phyloP scores from a whole-genome alignment of 2,797 vertebrate species.

The Arrhamphus sclerolepis region DNA sequence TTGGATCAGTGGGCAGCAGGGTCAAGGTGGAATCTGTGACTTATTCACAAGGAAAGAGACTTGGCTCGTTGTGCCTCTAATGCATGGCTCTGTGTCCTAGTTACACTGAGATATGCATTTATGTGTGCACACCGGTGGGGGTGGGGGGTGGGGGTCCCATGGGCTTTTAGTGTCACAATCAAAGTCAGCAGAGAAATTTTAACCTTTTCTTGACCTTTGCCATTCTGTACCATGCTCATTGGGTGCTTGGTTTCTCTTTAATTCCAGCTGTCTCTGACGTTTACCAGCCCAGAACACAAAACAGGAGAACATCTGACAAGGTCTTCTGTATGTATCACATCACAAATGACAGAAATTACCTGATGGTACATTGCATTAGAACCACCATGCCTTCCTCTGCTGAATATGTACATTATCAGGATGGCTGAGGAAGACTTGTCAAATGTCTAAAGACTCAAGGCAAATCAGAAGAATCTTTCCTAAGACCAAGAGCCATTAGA shows the following conservation, averaged over 20 bases:
- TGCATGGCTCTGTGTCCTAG: constrained; percentile 40
- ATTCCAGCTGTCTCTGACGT: constrained; percentile 21
- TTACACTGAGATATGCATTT: constrained; percentile 25
- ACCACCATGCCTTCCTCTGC: constrained; percentile 13
- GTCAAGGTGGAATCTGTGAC: constrained; percentile 42
- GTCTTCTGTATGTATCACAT: constrained; percentile 25
- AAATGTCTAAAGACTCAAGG: constrained; percentile 40
- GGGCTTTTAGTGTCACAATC: constrained; percentile 32
- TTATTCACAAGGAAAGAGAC: constrained; percentile 7
- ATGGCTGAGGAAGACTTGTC: constrained; percentile 36
- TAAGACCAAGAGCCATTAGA: constrained; percentile 40
- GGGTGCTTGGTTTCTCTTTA: constrained; percentile 41
- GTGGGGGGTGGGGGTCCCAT: constrained; percentile 40
- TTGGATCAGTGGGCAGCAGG: constrained; percentile 30
- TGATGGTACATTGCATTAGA: constrained; percentile 20
- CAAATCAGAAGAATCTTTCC: constrained; percentile 27
- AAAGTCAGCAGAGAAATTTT: constrained; percentile 28
- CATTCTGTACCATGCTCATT: constrained; percentile 23
- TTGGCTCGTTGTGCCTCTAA: constrained; percentile 6
- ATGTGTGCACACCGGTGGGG: constrained; percentile 7
- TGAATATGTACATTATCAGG: constrained; percentile 33
- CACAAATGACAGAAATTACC: constrained; percentile 8
- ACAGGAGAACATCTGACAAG: constrained; percentile 34
- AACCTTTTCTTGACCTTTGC: constrained; percentile 53
- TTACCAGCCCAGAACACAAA: constrained; percentile 21